Evolutionary conservation across 30 jellyfish, hydroid and myxozoan genomes (phyloP).

Genomic region (Aurelia sp.): DNA sequence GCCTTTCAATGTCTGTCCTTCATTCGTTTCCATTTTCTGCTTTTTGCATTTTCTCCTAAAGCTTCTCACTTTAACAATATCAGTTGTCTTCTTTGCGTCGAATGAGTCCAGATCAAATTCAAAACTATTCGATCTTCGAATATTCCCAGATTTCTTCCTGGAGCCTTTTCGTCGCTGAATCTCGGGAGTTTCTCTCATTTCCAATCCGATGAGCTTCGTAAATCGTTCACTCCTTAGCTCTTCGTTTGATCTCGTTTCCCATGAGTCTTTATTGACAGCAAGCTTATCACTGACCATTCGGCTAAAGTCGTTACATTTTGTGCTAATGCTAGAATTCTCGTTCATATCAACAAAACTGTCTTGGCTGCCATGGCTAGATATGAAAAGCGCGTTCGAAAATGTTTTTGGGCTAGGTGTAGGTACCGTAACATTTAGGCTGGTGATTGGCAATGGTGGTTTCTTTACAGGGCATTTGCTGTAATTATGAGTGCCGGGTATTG

Average conservation of each 20-base stretch:
- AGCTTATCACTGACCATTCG: background rate
- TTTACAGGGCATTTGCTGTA: background rate
- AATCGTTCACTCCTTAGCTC: slow-evolving; percentile 20
- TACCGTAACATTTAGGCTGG: background rate
- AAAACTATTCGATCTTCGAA: slow-evolving; percentile 45
- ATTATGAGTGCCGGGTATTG: background rate
- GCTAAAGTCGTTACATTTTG: background rate
- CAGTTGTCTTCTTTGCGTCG: slow-evolving; percentile 10
- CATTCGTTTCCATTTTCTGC: slow-evolving; percentile 28
- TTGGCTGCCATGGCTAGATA: background rate
- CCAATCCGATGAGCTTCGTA: background rate
- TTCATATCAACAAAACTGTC: background rate
- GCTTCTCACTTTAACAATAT: slow-evolving; percentile 29
- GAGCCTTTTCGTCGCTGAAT: background rate
- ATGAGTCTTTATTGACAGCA: background rate
- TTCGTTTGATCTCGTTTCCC: slow-evolving; percentile 53
- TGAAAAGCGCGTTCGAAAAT: slow-evolving; percentile 17
- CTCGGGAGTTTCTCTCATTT: background rate
- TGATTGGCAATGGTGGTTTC: background rate
- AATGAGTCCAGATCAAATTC: slow-evolving; percentile 39
- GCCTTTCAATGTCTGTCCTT: background rate
- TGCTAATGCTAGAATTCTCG: background rate
- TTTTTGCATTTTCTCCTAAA: slow-evolving; percentile 32
- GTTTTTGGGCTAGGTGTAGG: slow-evolving; percentile 31
- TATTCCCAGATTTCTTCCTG: background rate